Evolutionary conservation across 2,113 vertebrate genomes (phyloP).

Genomic region (Oncorhynchus keta): DNA sequence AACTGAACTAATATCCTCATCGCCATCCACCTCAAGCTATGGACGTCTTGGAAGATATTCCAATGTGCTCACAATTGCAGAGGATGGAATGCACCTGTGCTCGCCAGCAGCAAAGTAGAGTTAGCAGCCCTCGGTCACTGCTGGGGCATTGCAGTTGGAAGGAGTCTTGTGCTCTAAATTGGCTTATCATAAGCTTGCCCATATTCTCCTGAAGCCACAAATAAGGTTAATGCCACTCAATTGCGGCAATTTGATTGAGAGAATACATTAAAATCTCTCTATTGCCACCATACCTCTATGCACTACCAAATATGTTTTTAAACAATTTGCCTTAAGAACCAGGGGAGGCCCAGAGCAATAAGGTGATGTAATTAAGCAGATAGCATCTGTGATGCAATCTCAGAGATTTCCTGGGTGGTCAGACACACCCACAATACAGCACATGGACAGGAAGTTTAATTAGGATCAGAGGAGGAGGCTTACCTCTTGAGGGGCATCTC

Average conservation of each 20-base stretch:
- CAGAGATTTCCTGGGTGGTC: background rate
- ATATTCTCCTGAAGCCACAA: no score
- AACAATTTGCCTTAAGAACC: slow-evolving; percentile 54
- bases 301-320: slow-evolving; percentile 42
- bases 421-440: slow-evolving; percentile 47
- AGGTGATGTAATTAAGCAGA: slow-evolving; percentile 69
- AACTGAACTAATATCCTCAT: background rate
- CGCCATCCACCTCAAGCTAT: background rate
- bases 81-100: background rate
- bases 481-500: slow-evolving; percentile 94
- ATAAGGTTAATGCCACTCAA: background rate
- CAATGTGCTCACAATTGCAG: background rate
- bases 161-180: no score
- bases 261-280: background rate
- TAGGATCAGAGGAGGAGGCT: slow-evolving; percentile 53
- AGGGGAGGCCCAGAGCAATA: slow-evolving; percentile 70
- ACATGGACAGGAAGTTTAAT: slow-evolving; percentile 68
- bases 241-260: background rate
- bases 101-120: background rate
- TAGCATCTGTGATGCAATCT: slow-evolving; percentile 63
- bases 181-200: no score
- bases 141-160: background rate
- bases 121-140: background rate
- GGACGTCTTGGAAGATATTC: background rate
- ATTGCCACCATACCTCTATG: slow-evolving; percentile 9